These are phyloP conservation scores for Donacobius atricapilla DNA, from an alignment of 2,113 vertebrate genomes.

Conservation along the genomic window DNA sequence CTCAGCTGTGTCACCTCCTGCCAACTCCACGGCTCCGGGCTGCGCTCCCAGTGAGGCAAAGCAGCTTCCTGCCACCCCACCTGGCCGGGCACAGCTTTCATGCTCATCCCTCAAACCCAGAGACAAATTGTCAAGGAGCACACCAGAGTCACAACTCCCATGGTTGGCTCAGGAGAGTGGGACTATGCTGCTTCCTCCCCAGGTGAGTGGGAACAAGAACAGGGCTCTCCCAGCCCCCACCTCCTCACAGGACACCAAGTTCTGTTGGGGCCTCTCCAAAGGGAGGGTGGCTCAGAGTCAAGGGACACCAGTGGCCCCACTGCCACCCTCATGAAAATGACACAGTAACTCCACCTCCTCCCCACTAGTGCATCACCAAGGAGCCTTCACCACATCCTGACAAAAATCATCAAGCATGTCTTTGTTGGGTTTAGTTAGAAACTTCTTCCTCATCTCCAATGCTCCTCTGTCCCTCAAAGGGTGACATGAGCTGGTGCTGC, in stretches of 20 bases:
- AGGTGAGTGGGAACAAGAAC: fast-evolving
- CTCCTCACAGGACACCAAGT: not conserved
- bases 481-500: not conserved
- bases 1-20: not conserved
- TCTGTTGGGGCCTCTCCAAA: not conserved
- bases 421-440: not conserved
- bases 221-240: not conserved
- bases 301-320: not conserved
- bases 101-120: not conserved
- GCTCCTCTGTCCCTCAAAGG: not conserved
- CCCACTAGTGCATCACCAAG: fast-evolving
- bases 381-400: not conserved
- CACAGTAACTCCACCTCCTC: not conserved
- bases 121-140: not conserved
- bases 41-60: fast-evolving
- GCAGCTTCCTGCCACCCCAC: not conserved
- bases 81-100: not conserved
- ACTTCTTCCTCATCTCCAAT: not conserved
- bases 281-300: not conserved
- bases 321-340: not conserved
- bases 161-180: not conserved
- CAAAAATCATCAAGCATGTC: not conserved
- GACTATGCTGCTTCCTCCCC: not conserved
- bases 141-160: not conserved
- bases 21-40: fast-evolving